Conservation (phyloP, 2,113 vertebrate species). For the Xenus cinereus region DNA sequence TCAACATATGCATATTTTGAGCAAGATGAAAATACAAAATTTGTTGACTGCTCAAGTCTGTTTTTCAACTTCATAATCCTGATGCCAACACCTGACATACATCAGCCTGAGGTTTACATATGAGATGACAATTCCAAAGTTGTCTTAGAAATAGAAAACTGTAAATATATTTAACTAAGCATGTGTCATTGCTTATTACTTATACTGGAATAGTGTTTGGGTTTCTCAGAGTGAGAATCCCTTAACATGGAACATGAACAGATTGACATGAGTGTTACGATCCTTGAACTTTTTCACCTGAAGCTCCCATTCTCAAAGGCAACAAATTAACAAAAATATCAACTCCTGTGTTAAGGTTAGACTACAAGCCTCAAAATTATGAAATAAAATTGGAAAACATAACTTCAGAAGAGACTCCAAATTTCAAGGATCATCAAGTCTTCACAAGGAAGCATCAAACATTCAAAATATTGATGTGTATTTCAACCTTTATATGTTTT, state of each 20-base stretch:
- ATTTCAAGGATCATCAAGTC: not conserved
- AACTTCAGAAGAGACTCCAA: not conserved
- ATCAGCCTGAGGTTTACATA: not conserved
- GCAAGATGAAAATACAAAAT: not conserved
- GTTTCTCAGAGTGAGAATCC: not conserved
- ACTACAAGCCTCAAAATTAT: not conserved
- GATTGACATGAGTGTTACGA: accelerated
- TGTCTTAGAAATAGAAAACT: not conserved
- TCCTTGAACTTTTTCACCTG: not conserved
- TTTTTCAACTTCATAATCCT: not conserved
- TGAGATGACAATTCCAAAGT: not conserved
- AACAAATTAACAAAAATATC: not conserved
- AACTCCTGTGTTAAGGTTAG: not conserved
- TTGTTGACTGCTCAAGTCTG: not conserved
- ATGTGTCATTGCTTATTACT: not conserved
- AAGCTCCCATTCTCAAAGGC: not conserved
- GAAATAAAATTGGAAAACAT: not conserved
- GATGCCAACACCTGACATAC: not conserved
- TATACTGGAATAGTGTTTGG: not conserved
- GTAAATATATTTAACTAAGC: not conserved
- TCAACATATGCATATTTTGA: not conserved
- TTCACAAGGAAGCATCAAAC: not conserved
- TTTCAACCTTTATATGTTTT: not conserved
- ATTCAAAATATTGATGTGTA: not conserved
- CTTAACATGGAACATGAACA: not conserved